Percentiles rank a stretch among this genome's conserved stretches.
Evolutionary conservation across 2,797 vertebrate species (phyloP).

Genomic region (Myiothlypis chrysogaster): DNA sequence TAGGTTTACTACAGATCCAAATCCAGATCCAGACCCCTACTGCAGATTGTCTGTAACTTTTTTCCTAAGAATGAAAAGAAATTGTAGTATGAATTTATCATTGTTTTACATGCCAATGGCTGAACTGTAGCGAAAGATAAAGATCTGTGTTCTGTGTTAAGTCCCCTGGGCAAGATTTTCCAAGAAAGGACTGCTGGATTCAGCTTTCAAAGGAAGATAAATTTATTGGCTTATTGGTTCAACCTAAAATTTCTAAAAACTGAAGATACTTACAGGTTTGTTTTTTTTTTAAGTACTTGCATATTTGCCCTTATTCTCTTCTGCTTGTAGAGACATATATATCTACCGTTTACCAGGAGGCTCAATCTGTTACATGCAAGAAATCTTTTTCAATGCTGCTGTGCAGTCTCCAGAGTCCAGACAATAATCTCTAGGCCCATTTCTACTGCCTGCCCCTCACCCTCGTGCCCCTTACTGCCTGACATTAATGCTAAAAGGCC

Average conservation of each 20-base stretch:
- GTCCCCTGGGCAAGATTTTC: neutral
- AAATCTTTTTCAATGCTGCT: neutral
- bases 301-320: neutral
- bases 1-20: neutral
- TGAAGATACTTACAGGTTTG: neutral
- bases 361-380: neutral
- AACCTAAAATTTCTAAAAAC: neutral
- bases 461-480: accelerated
- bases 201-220: neutral
- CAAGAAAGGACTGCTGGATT: neutral
- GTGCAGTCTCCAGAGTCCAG: neutral
- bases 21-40: neutral
- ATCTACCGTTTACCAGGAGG: neutral
- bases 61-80: neutral
- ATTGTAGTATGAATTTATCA: neutral
- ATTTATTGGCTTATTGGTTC: neutral
- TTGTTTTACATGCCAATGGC: neutral
- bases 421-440: neutral
- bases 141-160: neutral
- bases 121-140: neutral
- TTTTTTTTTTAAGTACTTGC: neutral
- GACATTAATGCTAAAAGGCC: neutral
- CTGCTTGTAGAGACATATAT: neutral
- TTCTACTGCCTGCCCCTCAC: neutral
- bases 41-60: neutral